Conservation (phyloP, 2,797 vertebrate species). For the Salarias fasciatus region DNA sequence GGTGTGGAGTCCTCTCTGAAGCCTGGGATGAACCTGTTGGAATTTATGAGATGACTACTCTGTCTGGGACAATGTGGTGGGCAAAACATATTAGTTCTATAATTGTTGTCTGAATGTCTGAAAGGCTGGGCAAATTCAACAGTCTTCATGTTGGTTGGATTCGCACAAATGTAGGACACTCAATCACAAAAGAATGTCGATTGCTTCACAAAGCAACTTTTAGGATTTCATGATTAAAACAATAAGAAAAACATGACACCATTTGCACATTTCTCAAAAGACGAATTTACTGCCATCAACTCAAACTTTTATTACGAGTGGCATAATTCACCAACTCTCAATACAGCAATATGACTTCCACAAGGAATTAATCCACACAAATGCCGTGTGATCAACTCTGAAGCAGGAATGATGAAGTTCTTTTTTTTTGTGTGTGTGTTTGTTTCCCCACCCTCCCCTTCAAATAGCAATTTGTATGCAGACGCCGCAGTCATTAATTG, state of each 20-base stretch:
- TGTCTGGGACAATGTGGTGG: no score
- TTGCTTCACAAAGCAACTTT: neutral
- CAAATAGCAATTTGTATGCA: conserved; percentile 25
- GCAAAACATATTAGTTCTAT: no score
- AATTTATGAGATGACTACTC: no score
- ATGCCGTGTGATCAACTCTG: conserved; percentile 16
- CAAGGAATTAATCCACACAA: conserved; percentile 11
- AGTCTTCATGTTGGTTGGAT: no score
- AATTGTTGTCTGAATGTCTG: no score
- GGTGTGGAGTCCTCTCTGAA: conserved; percentile 2
- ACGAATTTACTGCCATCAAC: no score
- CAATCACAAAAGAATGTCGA: no score
- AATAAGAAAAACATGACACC: neutral
- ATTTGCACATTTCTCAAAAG: neutral
- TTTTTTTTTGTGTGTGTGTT: conserved; percentile 1
- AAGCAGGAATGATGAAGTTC: conserved; percentile 21
- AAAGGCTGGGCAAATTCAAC: no score
- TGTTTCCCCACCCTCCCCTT: neutral
- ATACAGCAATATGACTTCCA: conserved; percentile 4
- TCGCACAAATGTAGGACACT: no score
- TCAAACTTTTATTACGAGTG: no score
- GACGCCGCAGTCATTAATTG: neutral
- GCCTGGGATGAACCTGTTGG: no score
- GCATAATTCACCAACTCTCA: neutral
- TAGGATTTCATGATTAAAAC: neutral